A percentile compares a stretch with the other conserved stretches of the same genome.
These are phyloP conservation scores for Lysandra coridon DNA, from an alignment of 2,888 invertebrate species.

Conservation along the genomic window DNA sequence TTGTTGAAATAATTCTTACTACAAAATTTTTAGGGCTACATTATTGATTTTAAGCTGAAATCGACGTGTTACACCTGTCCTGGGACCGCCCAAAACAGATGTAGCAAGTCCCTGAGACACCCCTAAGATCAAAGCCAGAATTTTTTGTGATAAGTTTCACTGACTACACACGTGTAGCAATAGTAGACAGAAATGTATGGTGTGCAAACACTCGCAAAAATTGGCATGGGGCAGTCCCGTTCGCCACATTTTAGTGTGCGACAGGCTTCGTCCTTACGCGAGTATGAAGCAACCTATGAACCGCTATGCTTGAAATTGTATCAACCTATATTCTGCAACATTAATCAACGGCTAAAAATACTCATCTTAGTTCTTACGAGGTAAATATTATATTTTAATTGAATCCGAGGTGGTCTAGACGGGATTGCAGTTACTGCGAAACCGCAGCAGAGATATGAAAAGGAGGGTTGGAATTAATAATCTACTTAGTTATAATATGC, in stretches of 20 bases:
- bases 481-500: neutral
- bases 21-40: no score
- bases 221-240: neutral
- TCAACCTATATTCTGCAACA: slow-evolving; percentile 11
- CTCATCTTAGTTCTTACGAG: slow-evolving; percentile 14
- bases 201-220: neutral
- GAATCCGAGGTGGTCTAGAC: slow-evolving; percentile 25
- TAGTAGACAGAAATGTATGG: neutral
- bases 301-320: slow-evolving; percentile 16
- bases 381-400: slow-evolving; percentile 25
- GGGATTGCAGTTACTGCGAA: slow-evolving; percentile 16
- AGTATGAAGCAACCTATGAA: neutral
- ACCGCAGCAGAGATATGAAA: neutral
- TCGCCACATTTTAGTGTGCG: neutral
- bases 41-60: no score
- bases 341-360: slow-evolving; percentile 23
- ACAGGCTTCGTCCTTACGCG: neutral
- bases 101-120: no score
- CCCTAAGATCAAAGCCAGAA: no score
- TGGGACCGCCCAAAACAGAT: no score
- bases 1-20: no score
- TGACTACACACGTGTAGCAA: no score
- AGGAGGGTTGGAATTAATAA: slow-evolving; percentile 1
- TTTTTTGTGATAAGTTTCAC: no score
- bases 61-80: no score